phyloP scores from a whole-genome alignment of 2,888 invertebrate species.

The Drosophila stalkeri region DNA sequence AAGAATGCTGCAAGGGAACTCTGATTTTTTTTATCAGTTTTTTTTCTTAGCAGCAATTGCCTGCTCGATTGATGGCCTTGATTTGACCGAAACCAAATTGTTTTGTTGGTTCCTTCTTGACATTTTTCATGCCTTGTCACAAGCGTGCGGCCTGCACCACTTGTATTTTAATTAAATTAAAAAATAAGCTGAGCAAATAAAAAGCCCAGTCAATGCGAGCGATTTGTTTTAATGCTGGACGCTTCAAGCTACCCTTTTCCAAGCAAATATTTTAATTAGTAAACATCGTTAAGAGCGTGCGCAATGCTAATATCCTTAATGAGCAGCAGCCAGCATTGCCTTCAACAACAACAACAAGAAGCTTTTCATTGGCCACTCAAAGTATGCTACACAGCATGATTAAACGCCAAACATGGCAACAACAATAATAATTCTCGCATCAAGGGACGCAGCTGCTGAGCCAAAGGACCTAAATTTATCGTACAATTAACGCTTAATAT shows the following conservation, averaged over 20 bases:
- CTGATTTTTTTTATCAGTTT: slow-evolving; percentile 6
- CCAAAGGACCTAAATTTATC: slow-evolving; percentile 47
- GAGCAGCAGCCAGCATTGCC: background rate
- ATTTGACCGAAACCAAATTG: slow-evolving; percentile 12
- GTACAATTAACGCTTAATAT: slow-evolving; percentile 58
- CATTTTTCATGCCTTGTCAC: slow-evolving; percentile 58
- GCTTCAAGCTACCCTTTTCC: slow-evolving; percentile 10
- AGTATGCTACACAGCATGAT: slow-evolving; percentile 8
- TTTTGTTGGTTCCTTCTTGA: slow-evolving; percentile 27
- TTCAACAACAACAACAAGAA: background rate
- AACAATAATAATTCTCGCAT: slow-evolving; percentile 18
- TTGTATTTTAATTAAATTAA: slow-evolving; percentile 74
- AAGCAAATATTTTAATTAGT: slow-evolving; percentile 52
- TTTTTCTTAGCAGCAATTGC: slow-evolving; percentile 43
- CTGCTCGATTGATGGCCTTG: slow-evolving; percentile 62
- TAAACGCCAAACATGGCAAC: slow-evolving; percentile 2
- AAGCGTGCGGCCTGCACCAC: slow-evolving; percentile 44
- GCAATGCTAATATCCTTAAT: slow-evolving; percentile 51
- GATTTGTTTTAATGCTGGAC: slow-evolving; percentile 54
- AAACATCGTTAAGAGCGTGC: slow-evolving; percentile 41
- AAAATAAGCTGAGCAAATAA: slow-evolving; percentile 11
- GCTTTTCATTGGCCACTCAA: slow-evolving; percentile 11
- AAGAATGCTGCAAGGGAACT: slow-evolving; percentile 10
- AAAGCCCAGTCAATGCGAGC: slow-evolving; percentile 19
- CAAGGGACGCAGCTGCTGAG: slow-evolving; percentile 1